Conservation (phyloP, 2,113 vertebrate species). For the Morphnarchus princeps region DNA sequence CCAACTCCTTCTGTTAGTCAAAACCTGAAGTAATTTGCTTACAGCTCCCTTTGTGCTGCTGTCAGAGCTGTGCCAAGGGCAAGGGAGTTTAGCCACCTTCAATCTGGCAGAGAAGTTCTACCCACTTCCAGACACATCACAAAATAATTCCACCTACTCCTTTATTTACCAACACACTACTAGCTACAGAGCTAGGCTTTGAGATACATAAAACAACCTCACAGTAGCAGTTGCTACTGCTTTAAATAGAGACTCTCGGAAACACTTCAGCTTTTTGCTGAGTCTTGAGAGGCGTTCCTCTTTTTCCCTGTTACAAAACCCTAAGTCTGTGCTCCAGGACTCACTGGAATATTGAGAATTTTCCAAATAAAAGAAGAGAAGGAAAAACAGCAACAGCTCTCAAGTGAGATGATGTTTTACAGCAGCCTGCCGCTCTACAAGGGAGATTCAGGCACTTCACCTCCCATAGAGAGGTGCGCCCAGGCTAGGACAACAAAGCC, state of each 20-base stretch:
- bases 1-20: background rate
- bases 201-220: background rate
- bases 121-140: background rate
- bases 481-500: background rate
- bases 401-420: background rate
- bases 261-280: background rate
- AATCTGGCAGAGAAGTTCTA: background rate
- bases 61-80: background rate
- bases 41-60: background rate
- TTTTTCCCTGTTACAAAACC: background rate
- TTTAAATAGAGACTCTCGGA: background rate
- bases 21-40: background rate
- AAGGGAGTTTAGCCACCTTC: background rate
- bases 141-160: background rate
- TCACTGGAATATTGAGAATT: background rate
- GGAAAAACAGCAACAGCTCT: background rate
- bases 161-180: background rate
- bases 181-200: background rate
- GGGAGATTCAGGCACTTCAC: background rate
- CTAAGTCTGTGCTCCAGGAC: background rate
- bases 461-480: background rate
- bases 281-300: background rate
- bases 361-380: conserved; percentile 22
- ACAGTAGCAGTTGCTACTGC: background rate
- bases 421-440: background rate